phyloP scores from a whole-genome alignment of 2,797 vertebrate genomes.

The Malurus leucopterus region DNA sequence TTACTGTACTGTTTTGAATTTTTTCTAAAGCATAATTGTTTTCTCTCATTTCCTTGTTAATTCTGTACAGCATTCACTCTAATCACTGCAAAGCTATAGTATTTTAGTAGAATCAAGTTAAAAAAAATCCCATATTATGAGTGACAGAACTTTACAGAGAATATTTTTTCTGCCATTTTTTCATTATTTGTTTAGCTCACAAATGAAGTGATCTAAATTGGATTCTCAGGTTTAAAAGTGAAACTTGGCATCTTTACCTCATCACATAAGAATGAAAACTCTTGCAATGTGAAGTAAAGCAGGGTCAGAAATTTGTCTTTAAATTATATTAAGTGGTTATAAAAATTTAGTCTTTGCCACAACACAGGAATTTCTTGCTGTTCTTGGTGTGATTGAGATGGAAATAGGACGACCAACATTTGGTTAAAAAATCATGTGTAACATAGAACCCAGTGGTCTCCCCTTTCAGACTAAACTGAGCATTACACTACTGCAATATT shows the following conservation, averaged over 20 bases:
- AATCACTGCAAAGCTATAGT: neutral
- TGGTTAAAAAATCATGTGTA: neutral
- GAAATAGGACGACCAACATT: neutral
- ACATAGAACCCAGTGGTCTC: neutral
- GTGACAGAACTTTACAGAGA: neutral
- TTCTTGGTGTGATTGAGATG: neutral
- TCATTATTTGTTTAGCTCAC: neutral
- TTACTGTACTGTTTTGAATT: neutral
- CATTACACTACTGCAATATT: neutral
- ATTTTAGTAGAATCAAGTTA: neutral
- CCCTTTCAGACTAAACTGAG: neutral
- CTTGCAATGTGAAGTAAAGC: neutral
- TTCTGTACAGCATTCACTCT: neutral
- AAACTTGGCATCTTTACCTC: neutral
- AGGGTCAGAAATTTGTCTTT: neutral
- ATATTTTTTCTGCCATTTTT: neutral
- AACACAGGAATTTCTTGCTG: neutral
- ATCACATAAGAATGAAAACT: neutral
- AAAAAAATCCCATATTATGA: neutral
- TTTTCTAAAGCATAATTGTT: neutral
- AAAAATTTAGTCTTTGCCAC: neutral
- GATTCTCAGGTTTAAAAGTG: neutral
- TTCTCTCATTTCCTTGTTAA: neutral
- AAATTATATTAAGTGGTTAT: neutral
- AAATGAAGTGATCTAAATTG: neutral